Percentiles rank a stretch among this genome's conserved stretches.
Evolutionary conservation across 2,113 vertebrate species (phyloP).

Genomic region (Polypterus senegalus): DNA sequence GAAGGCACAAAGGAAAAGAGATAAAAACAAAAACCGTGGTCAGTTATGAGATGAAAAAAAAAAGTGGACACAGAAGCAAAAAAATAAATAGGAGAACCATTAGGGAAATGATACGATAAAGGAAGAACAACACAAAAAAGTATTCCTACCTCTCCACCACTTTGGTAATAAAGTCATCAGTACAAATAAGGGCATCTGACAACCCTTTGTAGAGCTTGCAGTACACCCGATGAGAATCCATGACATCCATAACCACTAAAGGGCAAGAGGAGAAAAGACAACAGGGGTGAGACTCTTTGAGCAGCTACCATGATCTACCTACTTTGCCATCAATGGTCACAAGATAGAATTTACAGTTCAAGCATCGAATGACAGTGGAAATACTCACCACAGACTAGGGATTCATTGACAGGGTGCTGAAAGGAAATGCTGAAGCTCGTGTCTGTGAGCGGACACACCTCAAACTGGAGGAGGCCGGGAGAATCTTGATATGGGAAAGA

Average conservation of each 20-base stretch:
- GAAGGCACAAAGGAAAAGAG: neutral
- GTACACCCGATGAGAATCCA: slow-evolving; percentile 82
- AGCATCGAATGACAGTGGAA: neutral
- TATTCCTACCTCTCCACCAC: slow-evolving; percentile 82
- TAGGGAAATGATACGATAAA: neutral
- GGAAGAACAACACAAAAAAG: too few relatives aligned
- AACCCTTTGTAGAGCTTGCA: slow-evolving; percentile 93
- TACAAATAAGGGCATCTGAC: slow-evolving; percentile 93
- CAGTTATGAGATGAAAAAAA: neutral
- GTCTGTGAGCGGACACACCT: slow-evolving; percentile 89
- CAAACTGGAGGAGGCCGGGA: slow-evolving; percentile 88
- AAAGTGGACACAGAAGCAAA: neutral
- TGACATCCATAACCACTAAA: slow-evolving; percentile 93
- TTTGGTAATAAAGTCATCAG: slow-evolving; percentile 97
- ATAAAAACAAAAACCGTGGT: neutral
- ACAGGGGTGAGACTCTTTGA: neutral
- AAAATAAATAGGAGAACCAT: neutral
- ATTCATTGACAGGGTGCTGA: slow-evolving; percentile 95
- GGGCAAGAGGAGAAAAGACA: slow-evolving; percentile 1
- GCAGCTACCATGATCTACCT: neutral
- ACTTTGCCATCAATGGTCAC: too few relatives aligned
- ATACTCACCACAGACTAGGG: slow-evolving; percentile 87
- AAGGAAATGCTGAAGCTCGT: slow-evolving; percentile 92
- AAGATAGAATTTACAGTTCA: neutral
- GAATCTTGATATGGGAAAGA: slow-evolving; percentile 54